phyloP scores from a whole-genome alignment of 2,888 invertebrate species.

The Phasia obesa region DNA sequence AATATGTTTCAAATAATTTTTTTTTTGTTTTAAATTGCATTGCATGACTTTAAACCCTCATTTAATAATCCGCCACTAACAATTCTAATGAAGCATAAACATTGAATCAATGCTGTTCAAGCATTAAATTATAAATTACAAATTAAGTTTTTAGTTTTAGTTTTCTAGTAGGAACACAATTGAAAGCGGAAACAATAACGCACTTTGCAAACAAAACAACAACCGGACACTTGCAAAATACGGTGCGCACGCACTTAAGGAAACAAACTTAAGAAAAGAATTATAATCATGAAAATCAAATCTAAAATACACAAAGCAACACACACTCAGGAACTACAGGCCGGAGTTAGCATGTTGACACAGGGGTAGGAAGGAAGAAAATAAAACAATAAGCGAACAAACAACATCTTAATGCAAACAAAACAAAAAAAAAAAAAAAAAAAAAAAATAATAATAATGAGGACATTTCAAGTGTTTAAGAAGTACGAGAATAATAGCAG shows the following conservation, averaged over 20 bases:
- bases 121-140: conserved; percentile 35
- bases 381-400: conserved; percentile 45
- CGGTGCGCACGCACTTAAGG: conserved; percentile 66
- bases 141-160: conserved; percentile 16
- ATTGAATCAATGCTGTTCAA: conserved; percentile 9
- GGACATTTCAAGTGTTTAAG: conserved; percentile 77
- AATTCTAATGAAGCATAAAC: conserved; percentile 20
- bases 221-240: conserved; percentile 62
- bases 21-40: too few species aligned
- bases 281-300: conserved; percentile 47
- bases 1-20: too few species aligned
- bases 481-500: conserved; percentile 6
- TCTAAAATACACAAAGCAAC: conserved; percentile 47
- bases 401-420: conserved; percentile 45
- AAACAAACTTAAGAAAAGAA: conserved; percentile 31
- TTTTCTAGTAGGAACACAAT: conserved; percentile 24
- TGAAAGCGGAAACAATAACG: conserved; percentile 58
- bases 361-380: conserved; percentile 14
- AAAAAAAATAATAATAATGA: conserved; percentile 73
- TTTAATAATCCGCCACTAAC: background rate
- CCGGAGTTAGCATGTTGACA: background rate
- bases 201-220: conserved; percentile 46
- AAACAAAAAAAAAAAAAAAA: background rate
- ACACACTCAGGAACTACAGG: conserved; percentile 28
- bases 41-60: background rate